phyloP scores from a whole-genome alignment of 2,797 vertebrate species.

The Coregonus sp. region DNA sequence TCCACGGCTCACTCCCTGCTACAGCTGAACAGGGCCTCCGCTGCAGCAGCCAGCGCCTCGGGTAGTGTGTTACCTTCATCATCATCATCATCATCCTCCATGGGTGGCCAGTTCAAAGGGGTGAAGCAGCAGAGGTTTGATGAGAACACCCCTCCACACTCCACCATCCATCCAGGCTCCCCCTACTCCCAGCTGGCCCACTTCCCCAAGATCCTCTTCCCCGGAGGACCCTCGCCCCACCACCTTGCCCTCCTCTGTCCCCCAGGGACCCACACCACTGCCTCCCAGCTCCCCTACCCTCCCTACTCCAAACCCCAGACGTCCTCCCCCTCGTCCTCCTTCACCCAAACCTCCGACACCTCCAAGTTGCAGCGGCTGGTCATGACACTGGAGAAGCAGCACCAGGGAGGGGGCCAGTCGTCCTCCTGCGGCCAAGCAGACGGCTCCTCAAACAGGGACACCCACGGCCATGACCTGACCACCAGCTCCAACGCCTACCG shows the following conservation, averaged over 20 bases:
- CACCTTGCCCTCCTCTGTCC: slow-evolving; percentile 75
- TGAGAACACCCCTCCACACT: slow-evolving; percentile 81
- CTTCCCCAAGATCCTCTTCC: slow-evolving; percentile 82
- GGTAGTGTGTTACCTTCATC: slow-evolving; percentile 55
- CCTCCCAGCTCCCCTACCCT: slow-evolving; percentile 76
- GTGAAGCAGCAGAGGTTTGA: slow-evolving; percentile 80
- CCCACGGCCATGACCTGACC: slow-evolving; percentile 66
- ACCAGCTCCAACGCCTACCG: slow-evolving; percentile 72
- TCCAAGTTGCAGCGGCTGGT: slow-evolving; percentile 90
- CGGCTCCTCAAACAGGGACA: slow-evolving; percentile 53
- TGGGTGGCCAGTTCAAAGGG: slow-evolving; percentile 72
- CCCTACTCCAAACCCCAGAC: slow-evolving; percentile 77
- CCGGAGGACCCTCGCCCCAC: slow-evolving; percentile 71
- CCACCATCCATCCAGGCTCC: slow-evolving; percentile 55
- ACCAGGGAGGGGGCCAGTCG: slow-evolving; percentile 39
- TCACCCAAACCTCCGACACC: slow-evolving; percentile 81
- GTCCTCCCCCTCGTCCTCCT: slow-evolving; percentile 66
- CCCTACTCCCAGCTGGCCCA: slow-evolving; percentile 79
- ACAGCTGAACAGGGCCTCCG: slow-evolving; percentile 78
- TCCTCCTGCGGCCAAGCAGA: slow-evolving; percentile 54
- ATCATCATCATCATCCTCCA: slow-evolving; percentile 69
- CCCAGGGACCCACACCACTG: slow-evolving; percentile 57
- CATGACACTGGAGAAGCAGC: slow-evolving; percentile 88
- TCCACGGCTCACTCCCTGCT: slow-evolving; percentile 81
- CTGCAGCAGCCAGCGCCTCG: slow-evolving; percentile 59